A percentile compares a stretch with the other conserved stretches of the same genome.
These are phyloP conservation scores for Ephydatia muelleri DNA, from an alignment of 37 sponge, comb jelly and placozoan genomes.

Conservation along the genomic window DNA sequence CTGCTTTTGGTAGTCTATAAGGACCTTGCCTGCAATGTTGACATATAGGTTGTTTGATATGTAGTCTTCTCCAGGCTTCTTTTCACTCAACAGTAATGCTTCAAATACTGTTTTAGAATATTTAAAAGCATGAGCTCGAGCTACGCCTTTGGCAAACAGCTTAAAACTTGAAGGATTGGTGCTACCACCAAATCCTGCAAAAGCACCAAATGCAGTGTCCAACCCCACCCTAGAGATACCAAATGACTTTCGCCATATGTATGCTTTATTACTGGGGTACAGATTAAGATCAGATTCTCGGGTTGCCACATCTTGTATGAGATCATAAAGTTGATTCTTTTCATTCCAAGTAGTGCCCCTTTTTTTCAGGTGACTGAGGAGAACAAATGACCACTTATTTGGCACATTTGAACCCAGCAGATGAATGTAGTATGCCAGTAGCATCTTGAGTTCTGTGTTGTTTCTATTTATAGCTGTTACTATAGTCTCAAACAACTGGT, in stretches of 20 bases:
- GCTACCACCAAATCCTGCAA: slow-evolving; percentile 44
- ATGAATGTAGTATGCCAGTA: neutral
- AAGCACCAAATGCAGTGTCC: slow-evolving; percentile 52
- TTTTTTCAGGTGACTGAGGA: neutral
- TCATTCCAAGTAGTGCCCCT: neutral
- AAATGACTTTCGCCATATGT: slow-evolving; percentile 63
- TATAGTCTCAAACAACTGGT: neutral
- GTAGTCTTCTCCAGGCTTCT: neutral
- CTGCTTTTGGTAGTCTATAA: neutral
- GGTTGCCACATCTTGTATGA: slow-evolving; percentile 31
- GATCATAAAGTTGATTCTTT: slow-evolving; percentile 9
- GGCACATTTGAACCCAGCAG: neutral
- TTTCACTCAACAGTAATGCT: neutral
- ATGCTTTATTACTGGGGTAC: slow-evolving; percentile 54
- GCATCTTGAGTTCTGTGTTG: neutral
- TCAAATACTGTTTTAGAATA: slow-evolving; percentile 16
- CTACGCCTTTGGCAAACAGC: slow-evolving; percentile 43
- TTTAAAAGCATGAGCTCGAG: slow-evolving; percentile 41
- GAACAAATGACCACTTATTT: neutral
- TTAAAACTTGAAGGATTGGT: neutral
- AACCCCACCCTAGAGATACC: slow-evolving; percentile 37
- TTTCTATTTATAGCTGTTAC: neutral
- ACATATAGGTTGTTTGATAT: neutral
- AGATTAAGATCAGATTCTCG: slow-evolving; percentile 35
- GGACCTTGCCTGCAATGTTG: neutral